Base-by-base conservation (phyloP, 2,888 invertebrate species). In the Meloe dianella region DNA sequence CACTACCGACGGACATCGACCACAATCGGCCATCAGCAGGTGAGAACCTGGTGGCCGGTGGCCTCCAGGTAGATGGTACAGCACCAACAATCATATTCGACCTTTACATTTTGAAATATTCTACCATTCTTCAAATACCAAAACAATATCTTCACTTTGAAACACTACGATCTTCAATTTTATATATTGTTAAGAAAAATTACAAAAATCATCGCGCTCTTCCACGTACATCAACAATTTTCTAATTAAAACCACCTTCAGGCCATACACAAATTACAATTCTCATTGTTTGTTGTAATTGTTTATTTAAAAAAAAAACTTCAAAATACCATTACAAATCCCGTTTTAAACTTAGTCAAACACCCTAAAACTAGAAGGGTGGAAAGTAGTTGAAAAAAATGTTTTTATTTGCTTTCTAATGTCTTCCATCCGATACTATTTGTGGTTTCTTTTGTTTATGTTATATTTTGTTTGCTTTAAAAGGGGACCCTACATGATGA, bases 21-120 rank as follows among this genome's bases (percentile, higher is more conserved):
- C 47, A 47, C 47, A 47, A 47, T 47, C 47, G 38, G 17, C 60
- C 24, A 67, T 67, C 67, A 65, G 64, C 67, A 67, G 67, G 67
- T 67, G 67, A 67, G 65, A 59, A 58, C 57, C 61, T 38, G 58
- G 62, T 63, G 66, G 63, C 59, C 54, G 20, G 35, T 60, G 60
- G 27, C 32, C 47, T 47, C 47, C 47, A 47, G 47, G 47, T 47
- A 47, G 47, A 47, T 47, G 47, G 47, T 47, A 47, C 47, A 47
- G 47, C 47, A 47, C 47, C 47, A 47, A 47, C 47, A 47, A 47
- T 47, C 47, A 47, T 47, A 47, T 47, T 47, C 47, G 47, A 47
- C 47, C 47, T 47, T 47, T 47, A 47, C 20, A 20, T 47, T n/a
- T 47, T 47, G 20, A 47, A 47, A 47, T 47, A 47, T 47, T 47